Evolutionary conservation across 1,140 invertebrate species (phyloP).

Genomic region (Sitophilus oryzae): DNA sequence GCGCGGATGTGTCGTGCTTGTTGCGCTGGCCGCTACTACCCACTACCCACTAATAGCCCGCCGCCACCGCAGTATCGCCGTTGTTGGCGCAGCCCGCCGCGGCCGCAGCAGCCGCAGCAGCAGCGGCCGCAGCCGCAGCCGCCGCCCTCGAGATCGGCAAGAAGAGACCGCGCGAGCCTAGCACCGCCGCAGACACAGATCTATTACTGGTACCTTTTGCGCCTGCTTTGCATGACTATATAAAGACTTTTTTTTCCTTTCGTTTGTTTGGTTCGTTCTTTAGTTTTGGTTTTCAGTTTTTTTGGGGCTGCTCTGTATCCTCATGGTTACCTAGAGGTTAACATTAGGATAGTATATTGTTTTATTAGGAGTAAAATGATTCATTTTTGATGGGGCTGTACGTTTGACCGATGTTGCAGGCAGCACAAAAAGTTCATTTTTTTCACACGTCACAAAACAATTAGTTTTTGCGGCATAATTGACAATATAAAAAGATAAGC

Average conservation of each 20-base stretch:
- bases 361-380: too few species aligned
- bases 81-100: constrained; percentile 47
- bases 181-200: constrained; percentile 61
- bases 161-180: constrained; percentile 77
- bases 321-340: too few species aligned
- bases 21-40: constrained; percentile 46
- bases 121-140: constrained; percentile 45
- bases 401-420: too few species aligned
- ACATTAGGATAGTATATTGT: too few species aligned
- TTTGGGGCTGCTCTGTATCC: background rate
- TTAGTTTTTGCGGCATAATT: too few species aligned
- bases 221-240: constrained; percentile 59
- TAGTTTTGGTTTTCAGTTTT: background rate
- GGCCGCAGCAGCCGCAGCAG: constrained; percentile 31
- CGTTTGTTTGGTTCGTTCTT: background rate
- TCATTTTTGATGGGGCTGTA: too few species aligned
- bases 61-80: constrained; percentile 46
- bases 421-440: too few species aligned
- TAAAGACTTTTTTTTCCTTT: constrained; percentile 38
- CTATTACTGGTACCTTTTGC: constrained; percentile 80
- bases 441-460: too few species aligned
- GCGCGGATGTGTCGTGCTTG: constrained; percentile 45
- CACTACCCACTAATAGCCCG: constrained; percentile 54
- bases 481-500: too few species aligned
- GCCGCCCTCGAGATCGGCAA: constrained; percentile 71